A percentile compares a stretch with the other conserved stretches of the same genome.
These are phyloP conservation scores for Argentina silus DNA, from an alignment of 2,797 vertebrate species.

Conservation along the genomic window DNA sequence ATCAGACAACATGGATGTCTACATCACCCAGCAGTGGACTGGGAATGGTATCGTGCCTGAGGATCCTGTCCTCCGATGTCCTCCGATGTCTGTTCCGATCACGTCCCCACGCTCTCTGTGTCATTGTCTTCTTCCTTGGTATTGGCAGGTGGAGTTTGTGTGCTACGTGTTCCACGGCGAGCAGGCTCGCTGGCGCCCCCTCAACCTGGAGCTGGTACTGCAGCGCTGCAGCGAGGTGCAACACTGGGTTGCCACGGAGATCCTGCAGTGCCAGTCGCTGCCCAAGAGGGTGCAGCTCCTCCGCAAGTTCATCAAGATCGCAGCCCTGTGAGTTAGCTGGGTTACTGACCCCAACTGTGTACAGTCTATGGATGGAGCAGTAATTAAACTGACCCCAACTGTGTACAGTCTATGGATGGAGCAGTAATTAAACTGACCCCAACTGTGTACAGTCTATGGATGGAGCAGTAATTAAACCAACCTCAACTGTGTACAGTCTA, in stretches of 20 bases:
- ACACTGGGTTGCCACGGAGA: constrained; percentile 95
- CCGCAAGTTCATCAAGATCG: constrained; percentile 96
- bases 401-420: neutral
- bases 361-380: neutral
- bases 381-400: too few relatives aligned
- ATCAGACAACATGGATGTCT: too few relatives aligned
- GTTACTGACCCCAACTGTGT: neutral
- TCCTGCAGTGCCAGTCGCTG: constrained; percentile 90
- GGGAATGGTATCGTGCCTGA: too few relatives aligned
- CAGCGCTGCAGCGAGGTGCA: constrained; percentile 96
- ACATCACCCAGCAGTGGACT: too few relatives aligned
- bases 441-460: neutral
- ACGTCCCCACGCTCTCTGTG: too few relatives aligned
- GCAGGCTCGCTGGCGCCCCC: constrained; percentile 91
- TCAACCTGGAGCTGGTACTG: constrained; percentile 94
- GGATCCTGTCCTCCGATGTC: too few relatives aligned
- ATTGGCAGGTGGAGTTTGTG: constrained; percentile 91
- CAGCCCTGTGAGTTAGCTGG: constrained; percentile 84
- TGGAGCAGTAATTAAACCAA: too few relatives aligned
- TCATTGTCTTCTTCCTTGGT: neutral
- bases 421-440: too few relatives aligned
- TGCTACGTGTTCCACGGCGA: constrained; percentile 96
- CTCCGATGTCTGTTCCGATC: too few relatives aligned
- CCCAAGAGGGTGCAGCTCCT: constrained; percentile 92
- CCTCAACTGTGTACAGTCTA: too few relatives aligned